phyloP scores from a whole-genome alignment of 2,113 vertebrate species.

The Anser cygnoides region DNA sequence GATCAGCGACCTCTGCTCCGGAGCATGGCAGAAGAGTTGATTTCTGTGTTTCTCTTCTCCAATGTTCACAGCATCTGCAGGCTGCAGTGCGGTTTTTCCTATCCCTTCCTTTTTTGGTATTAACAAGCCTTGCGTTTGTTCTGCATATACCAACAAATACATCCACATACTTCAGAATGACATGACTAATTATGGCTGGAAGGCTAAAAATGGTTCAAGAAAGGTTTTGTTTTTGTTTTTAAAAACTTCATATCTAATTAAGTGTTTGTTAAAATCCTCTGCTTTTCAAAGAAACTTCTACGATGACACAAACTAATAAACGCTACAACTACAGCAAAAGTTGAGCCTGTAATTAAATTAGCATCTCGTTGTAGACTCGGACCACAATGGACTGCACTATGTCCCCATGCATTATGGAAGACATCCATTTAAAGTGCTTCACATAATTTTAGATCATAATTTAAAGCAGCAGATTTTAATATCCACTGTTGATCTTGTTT shows the following conservation, averaged over 20 bases:
- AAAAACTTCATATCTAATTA: neutral
- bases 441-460: neutral
- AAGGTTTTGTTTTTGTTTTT: neutral
- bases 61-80: neutral
- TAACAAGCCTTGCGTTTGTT: neutral
- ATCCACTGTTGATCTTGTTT: neutral
- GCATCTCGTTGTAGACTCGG: neutral
- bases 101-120: neutral
- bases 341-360: neutral
- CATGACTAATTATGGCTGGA: neutral
- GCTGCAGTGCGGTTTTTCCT: neutral
- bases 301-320: neutral
- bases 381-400: neutral
- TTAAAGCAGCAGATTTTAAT: neutral
- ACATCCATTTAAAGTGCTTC: neutral
- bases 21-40: neutral
- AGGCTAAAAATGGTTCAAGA: neutral
- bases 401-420: neutral
- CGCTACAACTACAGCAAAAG: neutral
- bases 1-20: accelerated
- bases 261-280: neutral
- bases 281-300: neutral
- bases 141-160: neutral
- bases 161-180: no score
- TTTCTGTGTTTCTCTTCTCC: neutral